Base-by-base conservation (phyloP, 2,888 invertebrate genomes). In the Drosophila subsilvestris region DNA sequence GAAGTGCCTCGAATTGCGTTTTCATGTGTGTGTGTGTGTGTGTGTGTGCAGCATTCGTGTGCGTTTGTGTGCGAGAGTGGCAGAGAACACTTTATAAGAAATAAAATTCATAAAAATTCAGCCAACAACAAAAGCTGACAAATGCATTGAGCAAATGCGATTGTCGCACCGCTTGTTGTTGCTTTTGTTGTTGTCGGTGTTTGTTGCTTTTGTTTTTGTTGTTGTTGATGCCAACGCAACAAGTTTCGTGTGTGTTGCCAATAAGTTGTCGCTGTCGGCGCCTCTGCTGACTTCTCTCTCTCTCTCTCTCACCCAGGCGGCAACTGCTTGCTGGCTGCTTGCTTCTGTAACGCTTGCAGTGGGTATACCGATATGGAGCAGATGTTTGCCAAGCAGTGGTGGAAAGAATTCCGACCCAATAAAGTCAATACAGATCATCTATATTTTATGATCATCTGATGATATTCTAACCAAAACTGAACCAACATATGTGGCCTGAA, bases 191-290 rank as follows among this genome's bases (percentile, higher is more conserved):
- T 42, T 49, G 37, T 20, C 42, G 42, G 2, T 27, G 12, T 12
- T 42, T 45, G 17, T 10, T 18, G n/a, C 18, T 60, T 43, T 9
- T 59, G 25, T 6, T 43, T 20, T 3, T 29, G 29, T 7, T 42
- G 65, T 50, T 79, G 76, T 60, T 76, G 78, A 57, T 75, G 87
- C 63, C 86, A 82, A 88, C 83, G 82, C 82, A 83, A 83, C 82
- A 88, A 83, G 82, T 83, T 83, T 83, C 68, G 81, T 86, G 76
- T 78, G 79, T 60, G 74, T 69, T 86, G 87, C 88, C 88, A 86
- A 85, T 88, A 86, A 82, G 83, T 86, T 78, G 80, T 76, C 71
- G 86, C 69, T 62, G 86, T 45, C 43, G 59, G 84, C 79, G 79
- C 61, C 65, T 69, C 54, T 18, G 62, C 55, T 45, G 71, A 44